Percentiles rank a stretch among this genome's conserved stretches.
Evolutionary conservation across 2,888 invertebrate genomes (phyloP).

Genomic region (Venusia cambrica): DNA sequence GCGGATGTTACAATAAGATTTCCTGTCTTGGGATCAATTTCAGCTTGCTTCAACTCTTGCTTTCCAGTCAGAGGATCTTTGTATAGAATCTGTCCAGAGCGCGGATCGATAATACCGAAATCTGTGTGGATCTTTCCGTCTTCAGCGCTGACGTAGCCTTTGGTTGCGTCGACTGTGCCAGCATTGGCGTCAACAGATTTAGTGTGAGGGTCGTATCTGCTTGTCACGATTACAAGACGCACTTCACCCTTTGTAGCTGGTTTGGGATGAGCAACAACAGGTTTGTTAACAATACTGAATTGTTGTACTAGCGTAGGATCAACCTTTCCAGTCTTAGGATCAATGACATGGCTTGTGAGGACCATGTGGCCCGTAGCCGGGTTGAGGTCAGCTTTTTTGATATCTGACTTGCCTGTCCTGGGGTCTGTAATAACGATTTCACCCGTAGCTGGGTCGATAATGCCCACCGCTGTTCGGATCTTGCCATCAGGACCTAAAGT

Average conservation of each 20-base stretch:
- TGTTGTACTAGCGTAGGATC: constrained; percentile 81
- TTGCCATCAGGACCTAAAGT: constrained; percentile 75
- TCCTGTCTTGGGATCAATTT: constrained; percentile 81
- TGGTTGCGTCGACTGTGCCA: constrained; percentile 76
- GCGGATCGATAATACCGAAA: constrained; percentile 80
- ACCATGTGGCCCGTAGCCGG: constrained; percentile 80
- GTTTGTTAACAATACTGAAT: constrained; percentile 69
- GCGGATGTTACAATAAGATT: constrained; percentile 79
- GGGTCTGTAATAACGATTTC: constrained; percentile 71
- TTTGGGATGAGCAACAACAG: constrained; percentile 60
- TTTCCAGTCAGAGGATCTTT: constrained; percentile 82
- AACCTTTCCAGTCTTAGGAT: constrained; percentile 80
- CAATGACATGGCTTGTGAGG: constrained; percentile 78
- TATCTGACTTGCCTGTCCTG: constrained; percentile 73
- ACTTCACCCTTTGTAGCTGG: constrained; percentile 66
- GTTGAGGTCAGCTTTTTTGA: constrained; percentile 80
- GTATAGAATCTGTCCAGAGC: constrained; percentile 81
- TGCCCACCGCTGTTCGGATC: constrained; percentile 83
- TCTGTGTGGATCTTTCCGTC: constrained; percentile 81
- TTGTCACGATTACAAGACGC: constrained; percentile 68
- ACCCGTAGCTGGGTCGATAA: constrained; percentile 83
- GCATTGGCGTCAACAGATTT: constrained; percentile 79
- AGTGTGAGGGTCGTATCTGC: constrained; percentile 81
- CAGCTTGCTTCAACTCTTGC: constrained; percentile 83
- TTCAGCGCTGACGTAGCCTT: constrained; percentile 75